Conservation (phyloP, 2,888 invertebrate species). For the Meandrusa payeni region DNA sequence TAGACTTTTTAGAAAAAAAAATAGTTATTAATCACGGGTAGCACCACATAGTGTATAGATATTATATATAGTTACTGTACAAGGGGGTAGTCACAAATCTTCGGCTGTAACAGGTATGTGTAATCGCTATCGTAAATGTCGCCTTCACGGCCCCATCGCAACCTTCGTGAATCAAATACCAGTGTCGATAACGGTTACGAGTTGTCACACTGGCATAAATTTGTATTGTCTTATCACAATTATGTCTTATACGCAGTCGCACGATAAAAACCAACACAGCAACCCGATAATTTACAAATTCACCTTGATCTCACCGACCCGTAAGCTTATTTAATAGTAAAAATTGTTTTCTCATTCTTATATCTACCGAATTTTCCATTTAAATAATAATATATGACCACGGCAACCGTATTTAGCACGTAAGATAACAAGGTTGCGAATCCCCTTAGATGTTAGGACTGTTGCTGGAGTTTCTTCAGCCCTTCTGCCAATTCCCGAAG, state of each 20-base stretch:
- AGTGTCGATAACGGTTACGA: slow-evolving; percentile 71
- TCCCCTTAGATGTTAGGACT: too few relatives aligned
- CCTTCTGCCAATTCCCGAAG: too few relatives aligned
- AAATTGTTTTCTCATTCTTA: slow-evolving; percentile 21
- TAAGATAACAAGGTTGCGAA: too few relatives aligned
- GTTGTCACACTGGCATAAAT: slow-evolving; percentile 77
- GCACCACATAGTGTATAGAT: too few relatives aligned
- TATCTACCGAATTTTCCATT: slow-evolving; percentile 13
- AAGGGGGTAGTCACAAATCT: too few relatives aligned
- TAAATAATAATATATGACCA: slow-evolving; percentile 1
- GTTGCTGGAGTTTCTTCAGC: too few relatives aligned
- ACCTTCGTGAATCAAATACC: slow-evolving; percentile 61
- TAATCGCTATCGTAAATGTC: slow-evolving; percentile 26
- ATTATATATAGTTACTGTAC: too few relatives aligned
- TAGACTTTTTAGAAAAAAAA: too few relatives aligned
- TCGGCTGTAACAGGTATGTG: neutral
- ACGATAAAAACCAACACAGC: slow-evolving; percentile 56
- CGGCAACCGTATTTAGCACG: neutral
- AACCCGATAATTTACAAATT: slow-evolving; percentile 60
- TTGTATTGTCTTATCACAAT: slow-evolving; percentile 73
- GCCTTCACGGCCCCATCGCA: slow-evolving; percentile 60
- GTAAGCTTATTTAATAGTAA: slow-evolving; percentile 19
- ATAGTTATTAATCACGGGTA: too few relatives aligned
- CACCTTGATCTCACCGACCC: slow-evolving; percentile 49
- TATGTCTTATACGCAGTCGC: slow-evolving; percentile 50